phyloP scores from a whole-genome alignment of 2,888 invertebrate species.

The Torymus auratus region DNA sequence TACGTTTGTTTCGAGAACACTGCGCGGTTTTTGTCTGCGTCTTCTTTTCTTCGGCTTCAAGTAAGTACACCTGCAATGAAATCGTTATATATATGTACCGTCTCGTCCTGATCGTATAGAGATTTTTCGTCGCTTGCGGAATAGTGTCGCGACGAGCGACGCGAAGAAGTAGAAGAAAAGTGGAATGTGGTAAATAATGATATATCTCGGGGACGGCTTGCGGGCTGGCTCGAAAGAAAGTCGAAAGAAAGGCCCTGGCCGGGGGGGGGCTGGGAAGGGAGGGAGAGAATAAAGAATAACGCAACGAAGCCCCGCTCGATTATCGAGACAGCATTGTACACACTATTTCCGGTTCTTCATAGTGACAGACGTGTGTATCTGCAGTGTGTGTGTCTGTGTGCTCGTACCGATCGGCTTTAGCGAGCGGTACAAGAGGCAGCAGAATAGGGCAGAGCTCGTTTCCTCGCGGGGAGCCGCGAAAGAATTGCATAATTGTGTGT shows the following conservation, averaged over 20 bases:
- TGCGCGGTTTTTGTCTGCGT: conserved; percentile 20
- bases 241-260: no score
- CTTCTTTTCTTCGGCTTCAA: conserved; percentile 2
- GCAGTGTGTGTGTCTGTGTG: not conserved
- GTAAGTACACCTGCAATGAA: no score
- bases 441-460: not conserved
- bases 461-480: no score
- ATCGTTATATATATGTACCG: no score
- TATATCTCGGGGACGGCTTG: no score
- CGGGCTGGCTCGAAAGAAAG: no score
- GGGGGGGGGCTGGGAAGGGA: not conserved
- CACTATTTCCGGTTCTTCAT: not conserved
- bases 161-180: no score
- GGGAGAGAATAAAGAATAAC: not conserved
- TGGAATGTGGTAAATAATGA: no score
- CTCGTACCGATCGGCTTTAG: not conserved
- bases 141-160: no score
- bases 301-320: conserved; percentile 1
- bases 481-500: no score
- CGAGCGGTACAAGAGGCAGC: not conserved
- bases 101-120: no score
- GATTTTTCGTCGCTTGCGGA: no score
- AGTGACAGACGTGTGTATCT: conserved; percentile 9
- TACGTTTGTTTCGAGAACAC: conserved; percentile 36
- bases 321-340: conserved; percentile 2